Base-by-base conservation (phyloP, 2,888 invertebrate species). In the Andrena minutula region DNA sequence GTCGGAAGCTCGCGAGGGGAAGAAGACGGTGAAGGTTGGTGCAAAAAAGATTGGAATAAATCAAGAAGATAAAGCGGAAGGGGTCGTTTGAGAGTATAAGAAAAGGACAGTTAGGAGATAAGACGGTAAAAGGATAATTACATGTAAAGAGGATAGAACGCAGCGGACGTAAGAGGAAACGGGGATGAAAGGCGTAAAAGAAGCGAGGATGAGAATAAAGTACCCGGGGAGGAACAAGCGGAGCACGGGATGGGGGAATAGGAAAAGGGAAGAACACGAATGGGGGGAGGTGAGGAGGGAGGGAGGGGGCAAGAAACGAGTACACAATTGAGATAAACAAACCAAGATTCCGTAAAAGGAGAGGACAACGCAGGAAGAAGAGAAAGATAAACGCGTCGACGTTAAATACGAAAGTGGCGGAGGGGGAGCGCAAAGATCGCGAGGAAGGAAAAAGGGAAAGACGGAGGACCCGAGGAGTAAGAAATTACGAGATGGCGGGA, bases 61-160 rank as follows among this genome's bases (percentile, higher is more conserved):
- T 30, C 16, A 23, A 6, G 20, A 7, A 8, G 41, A 47, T 66
- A 66, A 73, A 63, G 23, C 56, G 56, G 56, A 20, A 16, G 26
- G 23, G 41, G 16, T 26, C 2, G 16, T 51, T 41, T 28, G 28
- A 12, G 6, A 23, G 41, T n/a, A 51, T 10, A 23, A n/a, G 10
- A 12, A 56, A 56, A 26, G 26, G 30, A 56, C n/a, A 23, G 41
- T 20, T 28, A 20, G 5, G 12, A 8, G 65, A 72, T 53, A 64
- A 64, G 64, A 35, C 12, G 10, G 20, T 73, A 73, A 66, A 30
- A 56, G 41, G 73, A 65, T 73, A 73, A 73, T 73, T 73, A 41
- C 56, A 66, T 53, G 49, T 71, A 60, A 63, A 63, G 53, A 66
- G 56, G 28, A 66, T 73, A 66, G 65, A 66, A 66, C 30, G 16